Percentiles rank a stretch among this genome's conserved stretches.
phyloP scores from a whole-genome alignment of 2,797 vertebrate species.

The Sandelia bainsii region DNA sequence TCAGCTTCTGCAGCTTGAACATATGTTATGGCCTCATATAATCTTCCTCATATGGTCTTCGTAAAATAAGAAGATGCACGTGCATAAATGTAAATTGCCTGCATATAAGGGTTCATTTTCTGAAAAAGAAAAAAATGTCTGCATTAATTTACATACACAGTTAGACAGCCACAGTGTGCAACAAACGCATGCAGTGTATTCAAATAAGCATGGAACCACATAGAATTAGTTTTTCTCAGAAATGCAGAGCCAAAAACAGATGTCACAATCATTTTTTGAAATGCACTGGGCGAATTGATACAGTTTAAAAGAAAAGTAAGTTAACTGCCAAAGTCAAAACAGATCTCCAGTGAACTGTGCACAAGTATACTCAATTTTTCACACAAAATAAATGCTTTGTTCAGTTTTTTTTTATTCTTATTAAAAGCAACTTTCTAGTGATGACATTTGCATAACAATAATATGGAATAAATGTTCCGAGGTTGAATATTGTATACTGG shows the following conservation, averaged over 20 bases:
- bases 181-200: not conserved
- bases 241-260: not conserved
- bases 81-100: not conserved
- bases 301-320: not conserved
- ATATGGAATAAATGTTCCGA: not conserved
- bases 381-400: not conserved
- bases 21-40: not conserved
- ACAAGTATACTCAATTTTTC: not conserved
- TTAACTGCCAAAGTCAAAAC: not conserved
- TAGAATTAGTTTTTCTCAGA: constrained; percentile 6
- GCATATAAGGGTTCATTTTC: not conserved
- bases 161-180: not conserved
- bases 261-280: constrained; percentile 6
- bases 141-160: not conserved
- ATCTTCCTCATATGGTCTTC: not conserved
- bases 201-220: not conserved
- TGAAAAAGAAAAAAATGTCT: not conserved
- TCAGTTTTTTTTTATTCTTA: not conserved
- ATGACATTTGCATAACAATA: not conserved
- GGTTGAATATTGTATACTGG: not conserved
- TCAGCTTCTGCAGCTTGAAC: not conserved
- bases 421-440: not conserved
- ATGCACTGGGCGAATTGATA: not conserved
- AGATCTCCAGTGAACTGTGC: not conserved
- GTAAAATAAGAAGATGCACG: not conserved